Evolutionary conservation across 2,888 invertebrate genomes (phyloP), one percentile per base, ranked within the genome.

Genomic region (Papilio protenor): DNA sequence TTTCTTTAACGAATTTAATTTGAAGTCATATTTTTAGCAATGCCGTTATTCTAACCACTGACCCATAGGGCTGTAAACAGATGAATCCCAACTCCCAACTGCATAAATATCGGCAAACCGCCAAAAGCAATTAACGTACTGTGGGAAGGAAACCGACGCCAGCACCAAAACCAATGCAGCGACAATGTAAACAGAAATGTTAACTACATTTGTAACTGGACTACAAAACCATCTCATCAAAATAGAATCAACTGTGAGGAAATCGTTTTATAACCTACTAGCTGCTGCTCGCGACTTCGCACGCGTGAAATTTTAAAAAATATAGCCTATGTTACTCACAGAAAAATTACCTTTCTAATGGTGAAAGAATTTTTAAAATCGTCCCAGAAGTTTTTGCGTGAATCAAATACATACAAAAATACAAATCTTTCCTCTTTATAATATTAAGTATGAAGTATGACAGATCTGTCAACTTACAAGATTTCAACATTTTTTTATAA

Each of bases 91-190:
- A 66, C 33, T 18, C 40, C 40, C 40, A 66, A 66, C 33, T 66
- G 33, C 10, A 40, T 40, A 66, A 66, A 66, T 40, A 66, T 66
- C 66, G 66, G 66, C 40, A 18, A n/a, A 33, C 18, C 66, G 66
- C 66, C 66, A 66, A 66, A 66, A 66, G 66, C 66, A 57, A 52
- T 73, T 49, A 72, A 72, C 33, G 14, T 12, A 47, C 52, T 72
- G 33, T 64, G 66, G 40, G 10, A 66, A n/a, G 40, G 66, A 66
- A 66, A 64, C 11, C 40, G 66, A 23, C 14, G 10, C n/a, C 61
- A 21, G 61, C 33, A 40, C 66, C 66, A n/a, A 66, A 40, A 66
- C 18, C 33, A 64, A n/a, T 66, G 66, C 66, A 66, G n/a, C 66
- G 16, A 40, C 66, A 66, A 66, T 66, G 66, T 40, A 66, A 66